These are phyloP conservation scores for Nautilus pompilius DNA, from an alignment of 1,140 invertebrate species.

Conservation along the genomic window DNA sequence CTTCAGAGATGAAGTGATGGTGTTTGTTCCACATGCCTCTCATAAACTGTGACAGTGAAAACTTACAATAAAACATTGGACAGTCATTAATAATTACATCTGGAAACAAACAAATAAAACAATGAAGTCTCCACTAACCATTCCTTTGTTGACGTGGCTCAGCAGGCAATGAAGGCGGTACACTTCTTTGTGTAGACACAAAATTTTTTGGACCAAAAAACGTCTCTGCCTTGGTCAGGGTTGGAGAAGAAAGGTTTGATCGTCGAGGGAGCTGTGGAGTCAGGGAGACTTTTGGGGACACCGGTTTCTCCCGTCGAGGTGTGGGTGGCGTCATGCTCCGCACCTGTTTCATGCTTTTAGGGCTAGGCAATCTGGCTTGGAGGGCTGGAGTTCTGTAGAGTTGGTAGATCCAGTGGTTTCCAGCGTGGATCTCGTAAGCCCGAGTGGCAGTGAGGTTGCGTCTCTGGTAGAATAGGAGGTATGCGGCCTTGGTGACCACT, in stretches of 20 bases:
- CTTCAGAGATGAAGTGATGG: too few relatives aligned
- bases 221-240: constrained; percentile 10
- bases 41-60: too few relatives aligned
- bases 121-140: too few relatives aligned
- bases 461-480: constrained; percentile 59
- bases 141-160: too few relatives aligned
- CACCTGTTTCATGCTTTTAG: constrained; percentile 7
- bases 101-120: too few relatives aligned
- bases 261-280: neutral
- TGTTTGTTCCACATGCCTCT: too few relatives aligned
- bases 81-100: too few relatives aligned
- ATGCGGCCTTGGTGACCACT: constrained; percentile 56
- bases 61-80: too few relatives aligned
- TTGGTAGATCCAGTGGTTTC: constrained; percentile 32
- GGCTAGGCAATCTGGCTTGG: neutral
- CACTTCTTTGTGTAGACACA: constrained; percentile 3
- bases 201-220: constrained; percentile 1
- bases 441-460: constrained; percentile 49
- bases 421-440: constrained; percentile 18
- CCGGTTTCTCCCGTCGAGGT: constrained; percentile 4
- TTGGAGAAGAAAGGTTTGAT: neutral
- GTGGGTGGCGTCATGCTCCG: neutral
- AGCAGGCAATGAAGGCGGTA: too few relatives aligned
- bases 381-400: constrained; percentile 10
- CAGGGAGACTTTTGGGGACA: neutral